Base-by-base conservation (phyloP, 2,888 invertebrate genomes). In the Macaria liturata region DNA sequence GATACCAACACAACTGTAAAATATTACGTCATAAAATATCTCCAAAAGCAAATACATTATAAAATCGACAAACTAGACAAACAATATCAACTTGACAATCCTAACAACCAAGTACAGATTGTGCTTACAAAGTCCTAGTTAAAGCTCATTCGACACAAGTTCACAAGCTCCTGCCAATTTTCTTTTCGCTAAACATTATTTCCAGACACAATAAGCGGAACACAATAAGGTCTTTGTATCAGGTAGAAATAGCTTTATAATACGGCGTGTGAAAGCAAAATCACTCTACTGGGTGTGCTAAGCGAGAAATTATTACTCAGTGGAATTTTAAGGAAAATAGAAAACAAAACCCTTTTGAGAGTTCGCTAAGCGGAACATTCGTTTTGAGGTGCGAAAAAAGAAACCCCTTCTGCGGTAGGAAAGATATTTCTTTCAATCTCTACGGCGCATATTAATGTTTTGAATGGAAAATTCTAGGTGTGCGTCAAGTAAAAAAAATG, bases 271-370 rank as follows among this genome's bases (percentile, higher is more conserved):
- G 73, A 75, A 66, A 75, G 75, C 75, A 65, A 76, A 83, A 87
- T 77, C 77, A 78, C 80, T 82, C 84, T 81, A 77, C 65, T 70
- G 86, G 84, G 87, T 75, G 79, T 80, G 76, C 80, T 87, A 72
- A 80, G 73, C 72, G 79, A 70, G 74, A 83, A 86, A 81, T 81
- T 83, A 85, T 84, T 80, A 72, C 78, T 66, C 72, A 62, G 65
- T 74, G 75, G 76, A 79, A 81, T 81, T 83, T 81, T 72, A 78
- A 78, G 76, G 79, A 78, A 78, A 80, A 79, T 69, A 73, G 70
- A 68, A 75, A 78, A 76, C 73, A 79, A 79, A 77, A 71, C 72
- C 71, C 71, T 72, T 75, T 53, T 59, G 61, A 67, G 68, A 70
- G 67, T 65, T 71, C 66, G 65, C 67, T 69, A 69, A 62, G 54